Base-by-base conservation (phyloP, 2,888 invertebrate species). In the Diabrotica balteata region DNA sequence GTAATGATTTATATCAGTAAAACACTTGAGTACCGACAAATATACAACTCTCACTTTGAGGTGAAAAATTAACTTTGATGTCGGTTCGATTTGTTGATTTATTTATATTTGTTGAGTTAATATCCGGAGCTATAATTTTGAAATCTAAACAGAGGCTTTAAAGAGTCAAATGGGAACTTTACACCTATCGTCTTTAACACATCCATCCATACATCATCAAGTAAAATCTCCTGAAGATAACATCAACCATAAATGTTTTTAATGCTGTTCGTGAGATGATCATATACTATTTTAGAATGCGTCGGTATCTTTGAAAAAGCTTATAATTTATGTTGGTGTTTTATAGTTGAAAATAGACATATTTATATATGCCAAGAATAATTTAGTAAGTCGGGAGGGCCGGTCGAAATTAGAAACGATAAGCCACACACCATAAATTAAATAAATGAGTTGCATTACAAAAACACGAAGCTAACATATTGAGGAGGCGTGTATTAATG, bases 381-480 rank as follows among this genome's bases (percentile, higher is more conserved):
- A 78, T 78, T 79, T 77, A 78, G 70, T 69, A 63, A 69, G 68
- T 72, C 71, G 70, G 73, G 72, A 77, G 78, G 77, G 77, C 76
- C 74, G 78, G 76, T 76, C 76, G 76, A 79, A 80, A 79, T 81
- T 81, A 80, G 80, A 79, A 78, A 77, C 78, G 80, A 79, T 79
- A 80, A 78, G 78, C 77, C 78, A 78, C 80, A 78, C 73, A 76
- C 79, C 78, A 80, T 82, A 81, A 82, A 82, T 82, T 77, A 74
- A 80, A 81, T 81, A 82, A 82, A 83, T 81, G 81, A 80, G 80
- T 77, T 77, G 78, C 80, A 80, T 81, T 81, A 82, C 79, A 78
- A 80, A 81, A 81, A 82, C 80, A 81, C 76, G 79, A 74, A 77
- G 79, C 79, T 76, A 78, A 82, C 81, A 82, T 80, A 82, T 81